A percentile compares a stretch with the other conserved stretches of the same genome.
These are phyloP conservation scores for Karalla daura DNA, from an alignment of 2,797 vertebrate species.

Conservation along the genomic window DNA sequence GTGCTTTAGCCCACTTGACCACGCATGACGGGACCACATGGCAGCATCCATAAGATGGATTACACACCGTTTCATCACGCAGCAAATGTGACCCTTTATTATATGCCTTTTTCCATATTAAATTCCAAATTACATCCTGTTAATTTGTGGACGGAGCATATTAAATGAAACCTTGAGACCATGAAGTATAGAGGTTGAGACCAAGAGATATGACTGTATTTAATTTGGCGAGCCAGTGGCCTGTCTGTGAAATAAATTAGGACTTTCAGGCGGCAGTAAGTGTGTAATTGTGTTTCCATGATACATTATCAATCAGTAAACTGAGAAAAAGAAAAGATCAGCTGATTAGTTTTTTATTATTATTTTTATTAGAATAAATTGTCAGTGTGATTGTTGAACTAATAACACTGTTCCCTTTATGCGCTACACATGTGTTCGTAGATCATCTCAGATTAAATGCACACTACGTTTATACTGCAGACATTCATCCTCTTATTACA, in stretches of 20 bases:
- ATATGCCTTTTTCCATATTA: conserved; percentile 73
- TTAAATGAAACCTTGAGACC: conserved; percentile 80
- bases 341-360: conserved; percentile 22
- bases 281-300: conserved; percentile 74
- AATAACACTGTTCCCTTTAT: neutral
- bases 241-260: conserved; percentile 73
- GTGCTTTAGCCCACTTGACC: conserved; percentile 46
- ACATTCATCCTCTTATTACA: too few species aligned
- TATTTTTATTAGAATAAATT: conserved; percentile 36
- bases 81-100: conserved; percentile 71
- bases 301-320: conserved; percentile 73
- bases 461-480: neutral
- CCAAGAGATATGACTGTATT: conserved; percentile 68
- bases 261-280: conserved; percentile 59
- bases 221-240: conserved; percentile 71
- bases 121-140: conserved; percentile 78
- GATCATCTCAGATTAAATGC: neutral
- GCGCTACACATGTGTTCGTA: neutral
- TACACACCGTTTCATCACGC: conserved; percentile 69
- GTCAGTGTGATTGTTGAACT: neutral
- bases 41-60: conserved; percentile 63
- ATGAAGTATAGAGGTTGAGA: conserved; percentile 74
- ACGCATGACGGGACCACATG: conserved; percentile 52
- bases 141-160: conserved; percentile 77
- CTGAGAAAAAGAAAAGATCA: conserved; percentile 51